A percentile compares a stretch with the other conserved stretches of the same genome.
Evolutionary conservation across 1,140 invertebrate genomes (phyloP).

Genomic region (Ganaspis sp.): DNA sequence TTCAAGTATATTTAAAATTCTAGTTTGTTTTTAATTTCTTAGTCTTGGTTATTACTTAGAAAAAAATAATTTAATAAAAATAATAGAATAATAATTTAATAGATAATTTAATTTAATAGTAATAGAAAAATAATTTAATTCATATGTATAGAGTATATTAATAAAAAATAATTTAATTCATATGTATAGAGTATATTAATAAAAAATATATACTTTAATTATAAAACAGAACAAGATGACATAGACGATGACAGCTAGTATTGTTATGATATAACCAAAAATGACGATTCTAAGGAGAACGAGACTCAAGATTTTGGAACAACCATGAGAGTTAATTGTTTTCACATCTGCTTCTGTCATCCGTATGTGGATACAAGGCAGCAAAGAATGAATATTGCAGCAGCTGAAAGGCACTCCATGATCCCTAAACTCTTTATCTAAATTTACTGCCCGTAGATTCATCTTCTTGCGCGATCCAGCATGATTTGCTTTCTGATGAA

Average conservation of each 20-base stretch:
- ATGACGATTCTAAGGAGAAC: constrained; percentile 62
- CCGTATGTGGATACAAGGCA: constrained; percentile 60
- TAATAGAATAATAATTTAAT: too few relatives aligned
- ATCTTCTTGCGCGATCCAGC: constrained; percentile 53
- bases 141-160: constrained; percentile 16
- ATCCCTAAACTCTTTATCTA: constrained; percentile 51
- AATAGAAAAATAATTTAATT: too few relatives aligned
- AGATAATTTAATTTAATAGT: too few relatives aligned
- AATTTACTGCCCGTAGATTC: constrained; percentile 44
- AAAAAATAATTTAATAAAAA: too few relatives aligned
- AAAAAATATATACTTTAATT: constrained; percentile 49
- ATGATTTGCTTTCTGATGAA: constrained; percentile 53
- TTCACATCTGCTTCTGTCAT: constrained; percentile 53
- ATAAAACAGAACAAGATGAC: constrained; percentile 58
- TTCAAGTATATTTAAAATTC: too few relatives aligned
- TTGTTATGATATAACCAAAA: constrained; percentile 64
- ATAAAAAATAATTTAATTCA: too few relatives aligned
- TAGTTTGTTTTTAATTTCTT: too few relatives aligned
- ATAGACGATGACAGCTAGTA: constrained; percentile 60
- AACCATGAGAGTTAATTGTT: constrained; percentile 66
- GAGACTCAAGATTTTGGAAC: constrained; percentile 56
- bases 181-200: constrained; percentile 11
- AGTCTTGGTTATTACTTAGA: too few relatives aligned
- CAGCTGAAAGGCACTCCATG: constrained; percentile 68
- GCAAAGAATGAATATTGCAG: constrained; percentile 56